A percentile compares a stretch with the other conserved stretches of the same genome.
Evolutionary conservation across 2,797 vertebrate species (phyloP).

Genomic region (Pipistrellus pipistrellus): DNA sequence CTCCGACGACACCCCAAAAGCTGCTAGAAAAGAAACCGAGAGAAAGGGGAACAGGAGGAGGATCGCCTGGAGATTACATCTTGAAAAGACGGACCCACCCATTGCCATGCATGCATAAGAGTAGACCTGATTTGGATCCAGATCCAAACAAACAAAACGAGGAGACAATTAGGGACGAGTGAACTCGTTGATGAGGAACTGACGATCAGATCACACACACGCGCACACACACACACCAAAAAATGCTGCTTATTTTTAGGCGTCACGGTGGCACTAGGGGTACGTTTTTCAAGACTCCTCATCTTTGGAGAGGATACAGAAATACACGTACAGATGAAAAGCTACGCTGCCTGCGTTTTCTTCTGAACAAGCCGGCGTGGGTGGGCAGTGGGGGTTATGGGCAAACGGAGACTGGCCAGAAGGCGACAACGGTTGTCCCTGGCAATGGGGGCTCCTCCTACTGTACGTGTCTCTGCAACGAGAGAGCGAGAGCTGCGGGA

Average conservation of each 20-base stretch:
- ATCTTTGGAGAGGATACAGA: not conserved
- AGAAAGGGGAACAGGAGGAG: not conserved
- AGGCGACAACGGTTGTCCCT: not conserved
- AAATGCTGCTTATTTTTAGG: not conserved
- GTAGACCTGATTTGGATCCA: not conserved
- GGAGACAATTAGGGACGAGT: not conserved
- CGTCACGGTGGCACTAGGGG: not conserved
- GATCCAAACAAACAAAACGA: not conserved
- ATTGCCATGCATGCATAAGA: fast-evolving
- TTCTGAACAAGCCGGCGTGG: not conserved
- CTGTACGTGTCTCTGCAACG: not conserved
- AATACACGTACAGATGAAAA: not conserved
- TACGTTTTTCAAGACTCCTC: not conserved
- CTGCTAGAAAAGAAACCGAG: not conserved
- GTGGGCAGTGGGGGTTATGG: not conserved
- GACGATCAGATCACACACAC: too few species aligned
- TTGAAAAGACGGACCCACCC: not conserved
- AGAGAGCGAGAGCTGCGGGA: not conserved
- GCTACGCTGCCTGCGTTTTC: not conserved
- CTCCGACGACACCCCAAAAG: not conserved
- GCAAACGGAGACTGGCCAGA: not conserved
- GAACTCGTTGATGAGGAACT: too few species aligned
- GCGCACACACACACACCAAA: too few species aligned
- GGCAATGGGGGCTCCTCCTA: not conserved
- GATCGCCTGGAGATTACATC: not conserved